Evolutionary conservation across 2,888 invertebrate genomes (phyloP).

Genomic region (Erebia epiphron): DNA sequence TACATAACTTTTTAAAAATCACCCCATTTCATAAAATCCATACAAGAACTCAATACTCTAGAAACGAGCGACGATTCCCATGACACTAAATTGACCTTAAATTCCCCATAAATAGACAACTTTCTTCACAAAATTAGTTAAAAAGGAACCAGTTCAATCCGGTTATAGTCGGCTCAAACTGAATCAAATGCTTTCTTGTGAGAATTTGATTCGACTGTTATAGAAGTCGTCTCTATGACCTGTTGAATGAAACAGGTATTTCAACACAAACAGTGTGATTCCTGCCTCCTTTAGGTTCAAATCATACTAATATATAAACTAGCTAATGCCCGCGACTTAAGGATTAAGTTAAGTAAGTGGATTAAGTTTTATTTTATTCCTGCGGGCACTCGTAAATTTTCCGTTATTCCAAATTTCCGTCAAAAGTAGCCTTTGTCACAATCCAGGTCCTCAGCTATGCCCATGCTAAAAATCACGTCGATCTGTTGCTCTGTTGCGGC

Average conservation of each 20-base stretch:
- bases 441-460: too few species aligned
- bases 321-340: too few species aligned
- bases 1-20: not conserved
- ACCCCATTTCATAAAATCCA: not conserved
- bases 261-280: not conserved
- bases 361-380: too few species aligned
- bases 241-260: constrained; percentile 36
- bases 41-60: not conserved
- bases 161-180: constrained; percentile 24
- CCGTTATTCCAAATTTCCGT: too few species aligned
- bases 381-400: too few species aligned
- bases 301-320: too few species aligned
- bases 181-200: constrained; percentile 27
- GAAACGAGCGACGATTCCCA: constrained; percentile 17
- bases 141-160: constrained; percentile 24
- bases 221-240: constrained; percentile 28
- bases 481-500: too few species aligned
- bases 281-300: too few species aligned
- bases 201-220: not conserved
- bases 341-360: too few species aligned
- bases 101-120: constrained; percentile 23
- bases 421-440: too few species aligned
- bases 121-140: constrained; percentile 7
- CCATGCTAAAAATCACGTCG: too few species aligned
- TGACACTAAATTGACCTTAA: constrained; percentile 31